Percentiles rank a stretch among this genome's conserved stretches.
Evolutionary conservation across 2,888 invertebrate genomes (phyloP).

Genomic region (Holacanthella duospinosa): DNA sequence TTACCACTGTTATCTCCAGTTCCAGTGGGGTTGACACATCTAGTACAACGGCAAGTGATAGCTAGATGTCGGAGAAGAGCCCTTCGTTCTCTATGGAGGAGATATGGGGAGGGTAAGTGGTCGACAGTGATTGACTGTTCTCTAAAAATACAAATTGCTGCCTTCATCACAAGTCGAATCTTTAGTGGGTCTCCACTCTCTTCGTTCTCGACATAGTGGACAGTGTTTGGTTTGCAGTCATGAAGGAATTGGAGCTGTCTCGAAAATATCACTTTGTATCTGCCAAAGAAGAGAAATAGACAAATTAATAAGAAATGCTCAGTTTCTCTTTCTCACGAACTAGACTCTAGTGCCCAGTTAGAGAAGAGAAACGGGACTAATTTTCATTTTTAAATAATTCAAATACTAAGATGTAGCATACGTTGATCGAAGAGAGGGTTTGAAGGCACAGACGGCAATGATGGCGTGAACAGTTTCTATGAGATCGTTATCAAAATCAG

Average conservation of each 20-base stretch:
- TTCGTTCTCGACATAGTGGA: conserved; percentile 29
- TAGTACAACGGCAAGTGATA: conserved; percentile 25
- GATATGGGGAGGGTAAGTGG: conserved; percentile 30
- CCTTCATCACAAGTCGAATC: conserved; percentile 28
- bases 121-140: conserved; percentile 30
- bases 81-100: conserved; percentile 22
- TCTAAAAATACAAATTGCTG: conserved; percentile 25
- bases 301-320: not conserved
- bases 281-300: conserved; percentile 11
- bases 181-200: conserved; percentile 15
- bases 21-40: conserved; percentile 21
- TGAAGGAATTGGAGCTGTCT: conserved; percentile 31
- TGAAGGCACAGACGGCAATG: conserved; percentile 31
- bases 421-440: conserved; percentile 28
- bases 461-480: conserved; percentile 32
- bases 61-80: conserved; percentile 22
- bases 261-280: conserved; percentile 28
- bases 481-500: conserved; percentile 32
- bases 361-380: not conserved
- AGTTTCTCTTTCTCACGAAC: not conserved
- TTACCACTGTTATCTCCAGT: conserved; percentile 15
- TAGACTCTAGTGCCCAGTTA: not conserved
- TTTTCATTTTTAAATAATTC: not conserved
- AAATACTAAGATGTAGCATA: conserved; percentile 21
- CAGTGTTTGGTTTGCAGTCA: conserved; percentile 34